Evolutionary conservation across 2,797 vertebrate species (phyloP), one percentile per base, ranked within the genome.

Genomic region (Paedocypris micromegethes): DNA sequence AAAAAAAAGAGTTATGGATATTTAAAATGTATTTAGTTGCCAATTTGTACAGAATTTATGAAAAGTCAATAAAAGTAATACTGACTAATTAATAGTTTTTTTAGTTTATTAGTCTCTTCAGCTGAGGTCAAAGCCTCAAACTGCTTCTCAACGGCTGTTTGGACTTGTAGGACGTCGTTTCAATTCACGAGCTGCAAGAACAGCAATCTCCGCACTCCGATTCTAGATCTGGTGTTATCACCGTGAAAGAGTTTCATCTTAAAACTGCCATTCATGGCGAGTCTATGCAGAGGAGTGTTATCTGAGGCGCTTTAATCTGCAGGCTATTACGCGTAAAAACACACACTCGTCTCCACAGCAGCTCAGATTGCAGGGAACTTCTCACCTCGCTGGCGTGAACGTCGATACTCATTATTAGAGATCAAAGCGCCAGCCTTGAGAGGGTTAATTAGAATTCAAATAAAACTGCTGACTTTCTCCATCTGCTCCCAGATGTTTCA

Each of bases 221-320:
- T 41, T 50, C 48, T 48, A 55, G 56, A 61, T 57, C 65, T 72
- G 60, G 65, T 47, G 56, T 58, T 43, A 39, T 62, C 55, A 68
- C 68, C 73, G 63, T 71, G 68, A 75, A 71, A 75, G 70, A 45
- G 73, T 63, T 71, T 75, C 63, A 66, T 75, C 67, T 66, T 54
- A 40, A 66, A 75, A 63, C 52, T 67, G 73, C 53, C 63, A 67
- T 64, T 71, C 66, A 70, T 5, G 42, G 46, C 9, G 53, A 57
- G 60, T 45, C 40, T 43, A 70, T 57, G 60, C 37, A 64, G 50
- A 70, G 46, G 5, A 57, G 68, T 46, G 56, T 64, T 70, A 3
- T 2, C 23, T 23, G 46, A 23, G 52, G 9, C 41, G 9, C 53
- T 43, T 57, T 63, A 56, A 40, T 70, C 52, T 57, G 39, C 23